These are phyloP conservation scores for Drosophila pseudoananassae DNA, from an alignment of 1,140 invertebrate species.

Conservation along the genomic window DNA sequence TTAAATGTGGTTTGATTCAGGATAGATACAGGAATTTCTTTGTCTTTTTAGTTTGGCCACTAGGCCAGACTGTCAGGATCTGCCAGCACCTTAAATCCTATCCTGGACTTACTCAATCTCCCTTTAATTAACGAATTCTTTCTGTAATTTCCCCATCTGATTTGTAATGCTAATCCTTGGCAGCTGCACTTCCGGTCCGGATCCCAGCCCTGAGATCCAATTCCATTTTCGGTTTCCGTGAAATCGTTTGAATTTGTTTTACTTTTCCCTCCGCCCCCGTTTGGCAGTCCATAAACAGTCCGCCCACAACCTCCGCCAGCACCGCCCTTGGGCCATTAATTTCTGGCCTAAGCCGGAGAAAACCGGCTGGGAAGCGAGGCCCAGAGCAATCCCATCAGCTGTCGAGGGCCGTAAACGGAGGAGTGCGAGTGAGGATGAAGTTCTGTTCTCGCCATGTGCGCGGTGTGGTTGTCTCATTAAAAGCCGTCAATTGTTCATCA, in stretches of 20 bases:
- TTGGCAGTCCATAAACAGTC: conserved; percentile 44
- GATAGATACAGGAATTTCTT: neutral
- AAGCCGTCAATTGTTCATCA: conserved; percentile 74
- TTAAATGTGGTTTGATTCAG: neutral
- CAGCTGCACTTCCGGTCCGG: conserved; percentile 25
- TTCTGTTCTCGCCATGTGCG: conserved; percentile 50
- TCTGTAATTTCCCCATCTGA: conserved; percentile 33
- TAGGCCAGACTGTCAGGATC: too few relatives aligned
- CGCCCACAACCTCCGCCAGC: neutral
- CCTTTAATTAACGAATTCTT: conserved; percentile 32
- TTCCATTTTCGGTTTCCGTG: conserved; percentile 43
- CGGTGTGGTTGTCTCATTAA: conserved; percentile 62
- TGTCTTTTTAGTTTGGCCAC: too few relatives aligned
- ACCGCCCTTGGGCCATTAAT: conserved; percentile 40
- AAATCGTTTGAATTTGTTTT: conserved; percentile 43
- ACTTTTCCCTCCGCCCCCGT: conserved; percentile 27
- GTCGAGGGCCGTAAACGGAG: conserved; percentile 24
- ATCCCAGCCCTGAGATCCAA: conserved; percentile 30
- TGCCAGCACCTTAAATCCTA: neutral
- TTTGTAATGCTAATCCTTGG: conserved; percentile 42
- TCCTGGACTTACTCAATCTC: conserved; percentile 15
- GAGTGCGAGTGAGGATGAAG: conserved; percentile 23
- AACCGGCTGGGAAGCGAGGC: neutral
- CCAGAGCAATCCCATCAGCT: conserved; percentile 27
- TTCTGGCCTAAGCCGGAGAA: conserved; percentile 33